Evolutionary conservation across 2,797 vertebrate species (phyloP).

Genomic region (Poeciliopsis turneri): DNA sequence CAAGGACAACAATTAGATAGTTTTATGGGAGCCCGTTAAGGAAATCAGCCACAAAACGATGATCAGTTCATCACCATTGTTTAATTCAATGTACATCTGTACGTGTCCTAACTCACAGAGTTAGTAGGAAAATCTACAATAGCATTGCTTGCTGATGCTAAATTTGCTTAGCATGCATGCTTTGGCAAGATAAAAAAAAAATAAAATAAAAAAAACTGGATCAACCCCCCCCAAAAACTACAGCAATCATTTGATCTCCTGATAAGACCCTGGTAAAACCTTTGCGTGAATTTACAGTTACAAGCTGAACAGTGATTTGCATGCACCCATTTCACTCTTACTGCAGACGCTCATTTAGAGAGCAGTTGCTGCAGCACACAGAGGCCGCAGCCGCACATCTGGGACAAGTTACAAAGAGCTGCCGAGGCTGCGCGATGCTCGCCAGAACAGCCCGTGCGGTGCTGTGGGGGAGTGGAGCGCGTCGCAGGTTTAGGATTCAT

Average conservation of each 20-base stretch:
- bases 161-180: not conserved
- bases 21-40: not conserved
- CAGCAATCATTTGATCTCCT: not conserved
- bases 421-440: slow-evolving; percentile 56
- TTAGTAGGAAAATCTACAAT: not conserved
- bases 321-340: slow-evolving; percentile 9
- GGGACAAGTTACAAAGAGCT: slow-evolving; percentile 76
- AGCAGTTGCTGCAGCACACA: slow-evolving; percentile 47
- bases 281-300: slow-evolving; percentile 2
- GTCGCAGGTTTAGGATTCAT: slow-evolving; percentile 55
- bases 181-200: not conserved
- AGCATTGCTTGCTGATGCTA: not conserved
- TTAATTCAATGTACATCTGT: not conserved
- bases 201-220: too few species aligned
- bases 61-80: not conserved
- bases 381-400: slow-evolving; percentile 72
- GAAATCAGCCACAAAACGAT: not conserved
- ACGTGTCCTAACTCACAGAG: not conserved
- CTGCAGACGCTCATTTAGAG: slow-evolving; percentile 39
- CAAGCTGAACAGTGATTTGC: slow-evolving; percentile 22
- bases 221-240: not conserved
- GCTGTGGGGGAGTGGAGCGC: slow-evolving; percentile 26
- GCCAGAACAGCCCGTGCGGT: slow-evolving; percentile 29
- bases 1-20: not conserved
- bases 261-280: slow-evolving; percentile 21